A percentile compares a stretch with the other conserved stretches of the same genome.
phyloP scores from a whole-genome alignment of 2,113 vertebrate species.

The Leptocoma aspasia region DNA sequence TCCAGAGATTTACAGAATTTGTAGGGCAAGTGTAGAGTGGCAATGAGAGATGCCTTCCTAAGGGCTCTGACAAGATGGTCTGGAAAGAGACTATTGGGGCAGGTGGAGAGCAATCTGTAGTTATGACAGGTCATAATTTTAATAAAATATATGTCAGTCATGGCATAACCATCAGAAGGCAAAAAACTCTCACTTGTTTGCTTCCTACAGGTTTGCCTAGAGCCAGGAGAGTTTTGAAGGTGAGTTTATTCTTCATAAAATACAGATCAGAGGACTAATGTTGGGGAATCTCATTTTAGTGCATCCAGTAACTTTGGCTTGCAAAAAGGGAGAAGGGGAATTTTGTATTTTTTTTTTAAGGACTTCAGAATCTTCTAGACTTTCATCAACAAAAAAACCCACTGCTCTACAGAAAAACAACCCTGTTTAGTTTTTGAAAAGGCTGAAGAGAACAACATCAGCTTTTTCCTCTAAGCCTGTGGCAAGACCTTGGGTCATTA shows the following conservation, averaged over 20 bases:
- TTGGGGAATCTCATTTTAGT: background rate
- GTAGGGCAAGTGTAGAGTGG: background rate
- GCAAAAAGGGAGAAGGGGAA: background rate
- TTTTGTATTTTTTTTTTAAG: background rate
- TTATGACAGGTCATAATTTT: background rate
- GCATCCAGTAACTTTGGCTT: background rate
- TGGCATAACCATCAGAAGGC: background rate
- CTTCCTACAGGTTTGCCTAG: background rate
- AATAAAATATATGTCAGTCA: rapidly evolving
- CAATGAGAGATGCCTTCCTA: background rate
- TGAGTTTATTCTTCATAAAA: background rate
- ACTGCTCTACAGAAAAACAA: background rate
- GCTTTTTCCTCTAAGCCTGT: background rate
- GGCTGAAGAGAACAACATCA: background rate
- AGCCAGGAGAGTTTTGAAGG: background rate
- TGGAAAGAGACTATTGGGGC: rapidly evolving
- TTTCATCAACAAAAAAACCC: background rate
- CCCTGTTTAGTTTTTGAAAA: background rate
- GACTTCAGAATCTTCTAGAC: background rate
- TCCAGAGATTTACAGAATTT: background rate
- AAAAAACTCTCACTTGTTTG: background rate
- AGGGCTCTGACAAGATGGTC: rapidly evolving
- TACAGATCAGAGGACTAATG: background rate
- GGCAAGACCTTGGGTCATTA: background rate
- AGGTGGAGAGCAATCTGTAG: background rate